These are phyloP conservation scores for Hypomesus transpacificus DNA, from an alignment of 2,113 vertebrate species.

Conservation along the genomic window DNA sequence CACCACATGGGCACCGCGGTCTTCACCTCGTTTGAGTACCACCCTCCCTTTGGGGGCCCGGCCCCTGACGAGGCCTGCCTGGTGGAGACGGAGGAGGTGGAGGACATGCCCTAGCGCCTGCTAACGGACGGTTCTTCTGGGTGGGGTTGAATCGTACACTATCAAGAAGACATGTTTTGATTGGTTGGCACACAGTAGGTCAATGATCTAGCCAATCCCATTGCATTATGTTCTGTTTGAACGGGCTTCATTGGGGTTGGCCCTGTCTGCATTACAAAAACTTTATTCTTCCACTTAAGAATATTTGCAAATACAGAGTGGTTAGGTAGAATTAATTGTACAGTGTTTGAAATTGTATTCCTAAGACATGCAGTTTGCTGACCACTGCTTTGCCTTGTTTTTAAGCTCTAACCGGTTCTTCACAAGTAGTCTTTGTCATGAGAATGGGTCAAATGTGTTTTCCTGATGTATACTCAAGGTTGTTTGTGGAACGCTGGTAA, in stretches of 20 bases:
- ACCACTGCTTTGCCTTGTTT: too few relatives aligned
- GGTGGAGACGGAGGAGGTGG: slow-evolving; percentile 78
- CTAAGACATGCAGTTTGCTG: too few relatives aligned
- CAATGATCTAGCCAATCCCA: not conserved
- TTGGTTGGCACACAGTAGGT: not conserved
- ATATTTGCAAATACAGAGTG: not conserved
- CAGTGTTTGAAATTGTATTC: too few relatives aligned
- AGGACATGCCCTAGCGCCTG: slow-evolving; percentile 59
- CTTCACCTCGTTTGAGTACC: slow-evolving; percentile 71
- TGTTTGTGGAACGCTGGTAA: too few relatives aligned
- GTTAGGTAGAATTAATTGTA: too few relatives aligned
- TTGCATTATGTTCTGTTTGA: not conserved
- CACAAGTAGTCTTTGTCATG: too few relatives aligned
- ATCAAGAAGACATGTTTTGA: not conserved
- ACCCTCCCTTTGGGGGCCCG: slow-evolving; percentile 66
- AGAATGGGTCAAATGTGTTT: too few relatives aligned
- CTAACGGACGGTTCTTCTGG: too few relatives aligned
- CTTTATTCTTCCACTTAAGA: not conserved
- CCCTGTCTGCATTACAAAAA: not conserved
- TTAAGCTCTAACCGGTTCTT: too few relatives aligned
- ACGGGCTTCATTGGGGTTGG: not conserved
- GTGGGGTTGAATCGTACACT: too few relatives aligned
- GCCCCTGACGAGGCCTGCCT: slow-evolving; percentile 73
- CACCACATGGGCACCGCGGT: slow-evolving; percentile 54
- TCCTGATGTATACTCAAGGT: too few relatives aligned